Conservation (phyloP, 1,140 invertebrate species). For the Dinothrombium tinctorium region DNA sequence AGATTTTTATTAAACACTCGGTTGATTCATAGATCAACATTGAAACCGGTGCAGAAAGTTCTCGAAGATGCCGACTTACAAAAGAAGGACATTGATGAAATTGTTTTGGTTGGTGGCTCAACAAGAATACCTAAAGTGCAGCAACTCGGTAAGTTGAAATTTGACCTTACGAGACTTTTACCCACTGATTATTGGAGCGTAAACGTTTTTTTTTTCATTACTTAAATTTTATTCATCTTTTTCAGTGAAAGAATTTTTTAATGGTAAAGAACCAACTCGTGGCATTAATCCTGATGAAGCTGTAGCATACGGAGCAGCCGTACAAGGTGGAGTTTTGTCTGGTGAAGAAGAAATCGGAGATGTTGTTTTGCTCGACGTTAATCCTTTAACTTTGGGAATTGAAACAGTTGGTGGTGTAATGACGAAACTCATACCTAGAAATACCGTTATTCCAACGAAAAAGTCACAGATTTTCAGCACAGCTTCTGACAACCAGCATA, state of each 20-base stretch:
- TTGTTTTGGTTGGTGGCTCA: conserved; percentile 93
- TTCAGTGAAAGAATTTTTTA: conserved; percentile 96
- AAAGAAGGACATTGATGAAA: conserved; percentile 95
- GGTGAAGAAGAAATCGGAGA: conserved; percentile 37
- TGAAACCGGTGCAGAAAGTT: conserved; percentile 96
- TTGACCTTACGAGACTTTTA: conserved; percentile 18
- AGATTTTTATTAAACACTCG: too few relatives aligned
- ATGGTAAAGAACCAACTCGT: conserved; percentile 85
- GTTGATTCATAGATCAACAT: too few relatives aligned
- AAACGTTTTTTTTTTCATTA: too few relatives aligned
- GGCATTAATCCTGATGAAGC: conserved; percentile 98
- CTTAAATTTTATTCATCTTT: neutral
- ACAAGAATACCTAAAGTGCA: conserved; percentile 98
- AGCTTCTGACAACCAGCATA: conserved; percentile 94
- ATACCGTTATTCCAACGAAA: conserved; percentile 98
- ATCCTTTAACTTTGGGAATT: conserved; percentile 93
- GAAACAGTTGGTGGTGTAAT: conserved; percentile 98
- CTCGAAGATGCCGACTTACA: conserved; percentile 96
- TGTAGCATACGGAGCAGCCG: conserved; percentile 92
- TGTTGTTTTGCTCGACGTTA: conserved; percentile 88
- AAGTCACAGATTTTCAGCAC: conserved; percentile 99
- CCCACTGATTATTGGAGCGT: neutral
- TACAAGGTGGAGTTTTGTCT: conserved; percentile 67
- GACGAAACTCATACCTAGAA: conserved; percentile 93
- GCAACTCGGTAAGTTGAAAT: too few relatives aligned